Conservation (phyloP, 2,113 vertebrate species). For the Coptodon bakossiorum region DNA sequence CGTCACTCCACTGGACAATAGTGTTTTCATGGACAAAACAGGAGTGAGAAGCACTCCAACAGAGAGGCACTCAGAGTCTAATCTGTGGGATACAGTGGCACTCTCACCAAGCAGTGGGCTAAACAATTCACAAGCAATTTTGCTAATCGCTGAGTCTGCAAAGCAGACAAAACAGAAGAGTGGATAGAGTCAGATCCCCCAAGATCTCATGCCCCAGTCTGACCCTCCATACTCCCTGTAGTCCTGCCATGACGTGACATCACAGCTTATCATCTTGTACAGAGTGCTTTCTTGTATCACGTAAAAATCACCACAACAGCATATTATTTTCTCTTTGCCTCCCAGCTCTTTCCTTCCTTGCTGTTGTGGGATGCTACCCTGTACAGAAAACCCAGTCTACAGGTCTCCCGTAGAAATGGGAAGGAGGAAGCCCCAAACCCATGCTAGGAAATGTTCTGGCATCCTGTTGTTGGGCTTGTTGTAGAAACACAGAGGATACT, state of each 20-base stretch:
- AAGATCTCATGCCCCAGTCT: background rate
- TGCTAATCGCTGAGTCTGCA: background rate
- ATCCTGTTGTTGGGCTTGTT: conserved; percentile 49
- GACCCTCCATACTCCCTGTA: background rate
- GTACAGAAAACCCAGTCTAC: background rate
- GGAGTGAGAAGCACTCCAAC: conserved; percentile 25
- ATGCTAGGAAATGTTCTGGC: conserved; percentile 26
- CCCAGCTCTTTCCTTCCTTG: background rate
- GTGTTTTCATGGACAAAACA: conserved; percentile 13
- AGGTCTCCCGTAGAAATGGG: background rate
- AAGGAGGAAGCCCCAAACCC: conserved; percentile 18
- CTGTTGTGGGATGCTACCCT: background rate
- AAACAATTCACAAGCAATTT: conserved; percentile 37
- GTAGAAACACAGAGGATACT: background rate
- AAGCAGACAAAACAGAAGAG: conserved; percentile 5
- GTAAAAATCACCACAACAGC: background rate
- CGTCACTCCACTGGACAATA: conserved; percentile 27
- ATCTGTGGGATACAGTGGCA: background rate
- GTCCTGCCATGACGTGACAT: background rate
- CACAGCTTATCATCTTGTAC: background rate
- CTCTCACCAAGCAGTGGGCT: background rate
- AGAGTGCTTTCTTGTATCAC: background rate
- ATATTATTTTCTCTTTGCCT: background rate
- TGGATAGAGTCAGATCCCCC: background rate
- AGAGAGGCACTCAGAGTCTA: conserved; percentile 30